phyloP scores from a whole-genome alignment of 1,140 invertebrate species.

The Sycophaga agraensis region DNA sequence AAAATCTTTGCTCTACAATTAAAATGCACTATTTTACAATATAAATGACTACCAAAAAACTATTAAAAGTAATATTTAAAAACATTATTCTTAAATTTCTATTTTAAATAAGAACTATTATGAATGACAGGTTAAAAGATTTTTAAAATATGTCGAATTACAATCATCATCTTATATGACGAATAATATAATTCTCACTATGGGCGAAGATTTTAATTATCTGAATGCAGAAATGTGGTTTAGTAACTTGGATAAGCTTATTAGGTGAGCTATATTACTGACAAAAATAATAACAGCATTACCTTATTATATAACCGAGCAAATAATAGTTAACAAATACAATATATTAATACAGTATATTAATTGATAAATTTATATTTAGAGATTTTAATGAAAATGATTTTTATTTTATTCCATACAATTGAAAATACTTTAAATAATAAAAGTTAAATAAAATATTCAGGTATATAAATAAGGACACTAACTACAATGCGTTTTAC shows the following conservation, averaged over 20 bases:
- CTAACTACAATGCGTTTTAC: slow-evolving; percentile 71
- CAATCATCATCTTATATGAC: slow-evolving; percentile 62
- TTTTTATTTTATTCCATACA: slow-evolving; percentile 2
- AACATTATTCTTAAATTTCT: too few species aligned
- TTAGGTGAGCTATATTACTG: too few species aligned
- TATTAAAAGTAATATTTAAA: too few species aligned
- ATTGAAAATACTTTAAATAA: too few species aligned
- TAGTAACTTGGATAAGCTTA: slow-evolving; percentile 85
- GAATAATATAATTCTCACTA: slow-evolving; percentile 83
- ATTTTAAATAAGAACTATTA: too few species aligned
- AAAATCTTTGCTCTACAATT: too few species aligned
- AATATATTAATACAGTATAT: too few species aligned
- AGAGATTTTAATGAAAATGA: not conserved
- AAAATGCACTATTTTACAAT: too few species aligned
- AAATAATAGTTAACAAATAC: too few species aligned
- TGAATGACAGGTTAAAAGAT: slow-evolving; percentile 58
- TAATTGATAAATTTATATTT: not conserved
- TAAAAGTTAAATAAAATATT: not conserved
- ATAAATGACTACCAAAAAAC: too few species aligned
- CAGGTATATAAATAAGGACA: slow-evolving; percentile 41
- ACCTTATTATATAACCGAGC: too few species aligned
- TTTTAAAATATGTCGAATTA: slow-evolving; percentile 58
- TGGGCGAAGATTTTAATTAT: slow-evolving; percentile 92
- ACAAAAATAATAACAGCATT: too few species aligned
- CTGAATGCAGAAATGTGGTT: slow-evolving; percentile 80